Conservation (phyloP, 2,797 vertebrate species). For the Taeniopygia guttata region DNA sequence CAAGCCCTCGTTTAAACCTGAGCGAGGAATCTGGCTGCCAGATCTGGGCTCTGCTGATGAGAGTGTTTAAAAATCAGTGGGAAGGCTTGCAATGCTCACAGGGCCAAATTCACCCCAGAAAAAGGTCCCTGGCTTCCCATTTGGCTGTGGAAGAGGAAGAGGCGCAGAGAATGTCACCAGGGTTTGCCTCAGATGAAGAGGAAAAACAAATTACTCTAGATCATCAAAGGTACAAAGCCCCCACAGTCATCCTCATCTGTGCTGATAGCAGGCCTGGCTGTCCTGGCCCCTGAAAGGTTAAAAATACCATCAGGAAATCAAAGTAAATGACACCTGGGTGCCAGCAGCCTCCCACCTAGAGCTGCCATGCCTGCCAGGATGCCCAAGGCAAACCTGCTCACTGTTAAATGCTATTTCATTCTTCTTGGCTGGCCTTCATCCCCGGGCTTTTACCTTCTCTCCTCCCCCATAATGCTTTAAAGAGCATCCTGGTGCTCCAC, state of each 20-base stretch:
- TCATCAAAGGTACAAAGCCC: background rate
- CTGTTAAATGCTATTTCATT: background rate
- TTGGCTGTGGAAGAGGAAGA: background rate
- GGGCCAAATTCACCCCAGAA: background rate
- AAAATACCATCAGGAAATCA: background rate
- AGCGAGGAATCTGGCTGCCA: background rate
- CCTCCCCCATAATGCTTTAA: background rate
- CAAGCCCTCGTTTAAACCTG: conserved; percentile 7
- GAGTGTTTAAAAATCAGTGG: background rate
- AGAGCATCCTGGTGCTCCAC: background rate
- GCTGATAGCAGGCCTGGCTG: background rate
- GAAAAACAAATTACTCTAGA: accelerated
- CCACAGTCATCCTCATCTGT: accelerated
- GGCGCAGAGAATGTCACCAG: background rate
- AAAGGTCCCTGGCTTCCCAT: background rate
- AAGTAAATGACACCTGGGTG: background rate
- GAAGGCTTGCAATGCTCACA: background rate
- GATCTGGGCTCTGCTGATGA: background rate
- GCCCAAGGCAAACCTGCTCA: conserved; percentile 9
- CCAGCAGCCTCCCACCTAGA: background rate
- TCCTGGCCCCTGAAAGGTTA: background rate
- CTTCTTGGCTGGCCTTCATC: background rate
- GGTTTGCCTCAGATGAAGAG: background rate
- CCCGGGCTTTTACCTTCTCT: background rate
- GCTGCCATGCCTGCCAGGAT: background rate